These are phyloP conservation scores for Alectoris magna DNA, from an alignment of 2,797 vertebrate species.

Conservation along the genomic window DNA sequence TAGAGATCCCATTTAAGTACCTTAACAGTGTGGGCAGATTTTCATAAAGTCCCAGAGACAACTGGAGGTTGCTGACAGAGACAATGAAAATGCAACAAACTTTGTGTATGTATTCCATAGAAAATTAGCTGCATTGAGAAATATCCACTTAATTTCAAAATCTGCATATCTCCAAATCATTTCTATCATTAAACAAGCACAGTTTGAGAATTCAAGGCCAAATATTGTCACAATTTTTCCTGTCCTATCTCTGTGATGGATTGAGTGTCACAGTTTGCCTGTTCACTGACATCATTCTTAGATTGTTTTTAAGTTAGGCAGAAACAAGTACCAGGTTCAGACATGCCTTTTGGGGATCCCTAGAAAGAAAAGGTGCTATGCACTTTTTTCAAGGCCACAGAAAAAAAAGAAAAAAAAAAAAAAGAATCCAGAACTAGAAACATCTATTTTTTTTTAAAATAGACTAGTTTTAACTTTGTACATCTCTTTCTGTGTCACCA, in stretches of 20 bases:
- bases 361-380: neutral
- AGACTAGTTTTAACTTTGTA: fast-evolving
- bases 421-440: neutral
- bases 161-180: neutral
- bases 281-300: neutral
- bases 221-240: neutral
- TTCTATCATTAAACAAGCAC: neutral
- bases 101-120: neutral
- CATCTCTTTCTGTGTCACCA: neutral
- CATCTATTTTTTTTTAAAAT: neutral
- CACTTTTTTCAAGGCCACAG: neutral
- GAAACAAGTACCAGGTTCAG: neutral
- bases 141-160: neutral
- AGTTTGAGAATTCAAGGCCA: neutral
- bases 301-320: neutral
- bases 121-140: neutral
- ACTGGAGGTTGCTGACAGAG: neutral
- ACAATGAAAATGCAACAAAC: neutral
- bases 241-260: neutral
- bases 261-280: neutral
- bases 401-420: neutral
- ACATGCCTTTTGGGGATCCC: fast-evolving
- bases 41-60: neutral
- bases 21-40: slow-evolving; percentile 28
- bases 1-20: neutral